These are phyloP conservation scores for Bucorvus abyssinicus DNA, from an alignment of 2,797 vertebrate genomes.

Conservation along the genomic window DNA sequence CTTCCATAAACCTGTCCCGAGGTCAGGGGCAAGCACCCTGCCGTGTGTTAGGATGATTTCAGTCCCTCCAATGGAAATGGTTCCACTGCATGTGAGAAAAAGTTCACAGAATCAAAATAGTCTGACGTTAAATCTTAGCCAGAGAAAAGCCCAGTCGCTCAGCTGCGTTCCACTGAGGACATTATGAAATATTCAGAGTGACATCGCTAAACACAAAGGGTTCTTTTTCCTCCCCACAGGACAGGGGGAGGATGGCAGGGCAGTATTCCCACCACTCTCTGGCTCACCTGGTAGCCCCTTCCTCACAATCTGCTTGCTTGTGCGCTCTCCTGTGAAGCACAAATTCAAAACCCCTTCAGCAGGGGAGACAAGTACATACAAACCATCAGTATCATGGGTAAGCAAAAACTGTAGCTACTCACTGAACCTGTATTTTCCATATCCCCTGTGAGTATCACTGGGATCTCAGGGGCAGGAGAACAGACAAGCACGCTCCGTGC, in stretches of 20 bases:
- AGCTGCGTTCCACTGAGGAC: neutral
- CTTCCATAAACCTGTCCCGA: neutral
- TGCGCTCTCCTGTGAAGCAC: neutral
- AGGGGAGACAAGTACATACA: neutral
- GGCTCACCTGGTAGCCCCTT: neutral
- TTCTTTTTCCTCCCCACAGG: fast-evolving
- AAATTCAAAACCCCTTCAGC: neutral
- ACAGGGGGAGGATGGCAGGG: neutral
- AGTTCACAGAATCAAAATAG: neutral
- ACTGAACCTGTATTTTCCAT: neutral
- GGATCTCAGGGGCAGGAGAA: neutral
- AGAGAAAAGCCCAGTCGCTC: neutral
- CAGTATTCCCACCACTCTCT: fast-evolving
- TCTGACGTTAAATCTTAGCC: neutral
- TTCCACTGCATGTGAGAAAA: neutral
- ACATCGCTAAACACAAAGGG: neutral
- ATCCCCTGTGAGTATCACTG: neutral
- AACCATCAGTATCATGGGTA: neutral
- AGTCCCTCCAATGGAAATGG: neutral
- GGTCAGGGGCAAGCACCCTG: neutral
- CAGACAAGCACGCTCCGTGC: neutral
- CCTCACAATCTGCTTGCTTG: neutral
- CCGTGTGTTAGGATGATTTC: neutral
- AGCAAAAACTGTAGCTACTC: neutral
- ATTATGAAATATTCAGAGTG: neutral